A percentile compares a stretch with the other conserved stretches of the same genome.
phyloP scores from a whole-genome alignment of 2,797 vertebrate species.

The Acomys russatus region DNA sequence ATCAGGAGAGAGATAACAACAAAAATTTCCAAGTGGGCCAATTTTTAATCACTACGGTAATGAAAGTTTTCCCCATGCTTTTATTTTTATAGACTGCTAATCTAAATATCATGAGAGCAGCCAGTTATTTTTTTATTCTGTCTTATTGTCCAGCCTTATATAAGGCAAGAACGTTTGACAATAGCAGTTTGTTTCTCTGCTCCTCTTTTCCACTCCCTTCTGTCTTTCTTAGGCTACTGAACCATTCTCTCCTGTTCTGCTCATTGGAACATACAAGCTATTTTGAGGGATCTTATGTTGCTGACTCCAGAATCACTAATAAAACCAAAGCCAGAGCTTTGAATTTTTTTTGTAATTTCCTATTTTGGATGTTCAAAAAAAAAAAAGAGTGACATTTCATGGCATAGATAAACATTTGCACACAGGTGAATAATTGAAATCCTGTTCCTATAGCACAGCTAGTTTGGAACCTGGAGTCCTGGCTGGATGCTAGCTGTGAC shows the following conservation, averaged over 20 bases:
- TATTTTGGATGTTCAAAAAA: background rate
- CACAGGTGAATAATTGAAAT: background rate
- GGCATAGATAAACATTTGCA: background rate
- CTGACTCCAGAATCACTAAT: background rate
- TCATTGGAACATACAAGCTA: no score
- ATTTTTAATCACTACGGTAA: background rate
- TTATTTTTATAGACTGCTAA: background rate
- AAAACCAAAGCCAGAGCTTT: background rate
- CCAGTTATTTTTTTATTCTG: no score
- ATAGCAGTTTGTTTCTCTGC: no score
- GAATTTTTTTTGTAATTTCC: background rate
- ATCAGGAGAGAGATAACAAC: background rate
- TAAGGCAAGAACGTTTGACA: background rate
- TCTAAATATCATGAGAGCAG: background rate
- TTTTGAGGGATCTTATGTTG: background rate
- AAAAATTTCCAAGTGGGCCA: background rate
- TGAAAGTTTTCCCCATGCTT: background rate
- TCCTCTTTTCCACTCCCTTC: background rate
- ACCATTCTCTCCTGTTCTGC: background rate
- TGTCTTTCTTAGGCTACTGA: background rate
- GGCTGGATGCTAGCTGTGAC: background rate
- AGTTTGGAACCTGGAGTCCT: background rate
- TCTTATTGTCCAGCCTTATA: background rate
- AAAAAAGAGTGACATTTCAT: background rate
- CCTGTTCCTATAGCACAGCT: background rate